A percentile compares a stretch with the other conserved stretches of the same genome.
Evolutionary conservation across 2,888 invertebrate genomes (phyloP).

Genomic region (Pristionchus entomophagus): DNA sequence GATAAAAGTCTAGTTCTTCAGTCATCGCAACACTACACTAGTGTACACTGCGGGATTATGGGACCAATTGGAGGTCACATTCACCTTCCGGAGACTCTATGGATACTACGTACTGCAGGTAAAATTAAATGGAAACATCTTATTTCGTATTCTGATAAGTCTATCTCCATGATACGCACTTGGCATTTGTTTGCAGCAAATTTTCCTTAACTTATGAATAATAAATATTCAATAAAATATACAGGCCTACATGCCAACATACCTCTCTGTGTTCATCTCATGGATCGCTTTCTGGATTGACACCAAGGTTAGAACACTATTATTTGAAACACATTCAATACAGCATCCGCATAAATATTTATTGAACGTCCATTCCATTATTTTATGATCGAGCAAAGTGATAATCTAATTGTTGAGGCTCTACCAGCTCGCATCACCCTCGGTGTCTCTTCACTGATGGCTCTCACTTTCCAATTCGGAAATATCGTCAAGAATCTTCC

Average conservation of each 20-base stretch:
- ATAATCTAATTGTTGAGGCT: slow-evolving; percentile 50
- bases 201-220: too few species aligned
- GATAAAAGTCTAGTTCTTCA: slow-evolving; percentile 9
- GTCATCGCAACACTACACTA: slow-evolving; percentile 68
- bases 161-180: neutral
- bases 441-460: slow-evolving; percentile 72
- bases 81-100: slow-evolving; percentile 74
- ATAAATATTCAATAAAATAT: too few species aligned
- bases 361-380: too few species aligned
- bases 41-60: slow-evolving; percentile 75
- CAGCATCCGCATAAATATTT: slow-evolving; percentile 58
- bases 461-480: slow-evolving; percentile 75
- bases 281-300: slow-evolving; percentile 77
- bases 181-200: too few species aligned
- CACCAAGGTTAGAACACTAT: slow-evolving; percentile 70
- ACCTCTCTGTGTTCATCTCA: slow-evolving; percentile 74
- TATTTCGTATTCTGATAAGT: neutral
- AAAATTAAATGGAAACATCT: too few species aligned
- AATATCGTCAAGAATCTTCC: slow-evolving; percentile 75
- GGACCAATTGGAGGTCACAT: slow-evolving; percentile 75
- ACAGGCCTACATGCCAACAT: slow-evolving; percentile 76
- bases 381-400: neutral
- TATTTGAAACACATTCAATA: slow-evolving; percentile 73
- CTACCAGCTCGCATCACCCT: slow-evolving; percentile 75
- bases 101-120: slow-evolving; percentile 75